phyloP scores from a whole-genome alignment of 64 coral and sea anemone species.

The Catalaphyllia jardinei region DNA sequence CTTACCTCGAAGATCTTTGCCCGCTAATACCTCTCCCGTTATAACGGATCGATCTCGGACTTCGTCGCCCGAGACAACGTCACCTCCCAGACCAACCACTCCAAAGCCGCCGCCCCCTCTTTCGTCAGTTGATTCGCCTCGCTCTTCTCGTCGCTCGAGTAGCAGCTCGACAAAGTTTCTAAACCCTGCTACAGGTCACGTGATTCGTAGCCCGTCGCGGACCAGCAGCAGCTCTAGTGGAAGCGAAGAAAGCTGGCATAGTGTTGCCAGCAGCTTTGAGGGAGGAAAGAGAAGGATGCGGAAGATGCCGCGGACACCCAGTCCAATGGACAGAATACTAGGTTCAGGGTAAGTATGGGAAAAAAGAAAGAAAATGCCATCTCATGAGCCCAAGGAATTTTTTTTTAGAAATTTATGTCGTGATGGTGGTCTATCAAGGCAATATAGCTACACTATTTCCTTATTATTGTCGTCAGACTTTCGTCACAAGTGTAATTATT shows the following conservation, averaged over 20 bases:
- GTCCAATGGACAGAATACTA: not conserved
- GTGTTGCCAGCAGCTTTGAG: constrained; percentile 31
- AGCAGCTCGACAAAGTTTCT: constrained; percentile 8
- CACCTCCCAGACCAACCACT: not conserved
- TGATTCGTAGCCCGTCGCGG: constrained; percentile 72
- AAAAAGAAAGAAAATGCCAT: too few species aligned
- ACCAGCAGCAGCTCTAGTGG: constrained; percentile 92
- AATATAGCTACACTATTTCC: too few species aligned
- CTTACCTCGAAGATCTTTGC: not conserved
- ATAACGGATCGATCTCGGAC: constrained; percentile 73
- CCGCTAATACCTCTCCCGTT: constrained; percentile 33
- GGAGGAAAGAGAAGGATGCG: constrained; percentile 38
- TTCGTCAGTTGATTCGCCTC: constrained; percentile 19
- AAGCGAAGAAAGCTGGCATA: constrained; percentile 60
- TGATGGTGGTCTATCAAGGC: too few species aligned
- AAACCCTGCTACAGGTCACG: constrained; percentile 19
- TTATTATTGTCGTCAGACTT: too few species aligned
- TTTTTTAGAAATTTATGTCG: too few species aligned
- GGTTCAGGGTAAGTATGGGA: constrained; percentile 36
- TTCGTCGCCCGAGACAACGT: constrained; percentile 3
- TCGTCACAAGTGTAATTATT: too few species aligned
- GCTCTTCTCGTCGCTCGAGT: constrained; percentile 41
- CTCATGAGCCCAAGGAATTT: too few species aligned
- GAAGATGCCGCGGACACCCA: constrained; percentile 54
- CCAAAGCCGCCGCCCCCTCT: constrained; percentile 35